These are phyloP conservation scores for Ptilonorhynchus violaceus DNA, from an alignment of 2,113 vertebrate species.

Conservation along the genomic window DNA sequence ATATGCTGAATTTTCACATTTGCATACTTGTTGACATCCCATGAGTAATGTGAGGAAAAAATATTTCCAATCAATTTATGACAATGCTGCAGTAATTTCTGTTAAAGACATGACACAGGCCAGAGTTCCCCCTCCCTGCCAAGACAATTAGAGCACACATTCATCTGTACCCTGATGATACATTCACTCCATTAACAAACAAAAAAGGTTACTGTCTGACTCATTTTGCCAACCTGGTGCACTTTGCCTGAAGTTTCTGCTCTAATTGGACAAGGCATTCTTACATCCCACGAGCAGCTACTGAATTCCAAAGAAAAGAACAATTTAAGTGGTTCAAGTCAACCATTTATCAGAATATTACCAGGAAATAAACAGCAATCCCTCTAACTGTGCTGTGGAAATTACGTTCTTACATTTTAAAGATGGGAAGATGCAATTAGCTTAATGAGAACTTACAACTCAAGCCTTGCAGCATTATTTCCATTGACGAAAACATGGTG, in stretches of 20 bases:
- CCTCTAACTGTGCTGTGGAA: not conserved
- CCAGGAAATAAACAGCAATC: not conserved
- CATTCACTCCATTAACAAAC: not conserved
- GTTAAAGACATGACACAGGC: not conserved
- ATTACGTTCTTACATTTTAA: not conserved
- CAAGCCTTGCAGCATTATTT: not conserved
- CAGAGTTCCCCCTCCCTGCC: not conserved
- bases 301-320: not conserved
- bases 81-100: not conserved
- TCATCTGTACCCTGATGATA: not conserved
- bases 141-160: not conserved
- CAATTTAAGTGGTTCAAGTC: not conserved
- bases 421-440: not conserved
- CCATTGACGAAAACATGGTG: not conserved
- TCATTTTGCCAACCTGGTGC: not conserved
- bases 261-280: not conserved
- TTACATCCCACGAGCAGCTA: not conserved
- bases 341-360: not conserved
- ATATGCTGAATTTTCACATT: slow-evolving; percentile 28
- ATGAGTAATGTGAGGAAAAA: slow-evolving; percentile 33
- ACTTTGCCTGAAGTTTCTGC: not conserved
- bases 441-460: not conserved
- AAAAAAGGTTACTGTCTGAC: not conserved
- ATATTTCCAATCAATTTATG: slow-evolving; percentile 33
- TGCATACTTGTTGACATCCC: slow-evolving; percentile 27